phyloP scores from a whole-genome alignment of 1,140 invertebrate species.

The Homarus americanus region DNA sequence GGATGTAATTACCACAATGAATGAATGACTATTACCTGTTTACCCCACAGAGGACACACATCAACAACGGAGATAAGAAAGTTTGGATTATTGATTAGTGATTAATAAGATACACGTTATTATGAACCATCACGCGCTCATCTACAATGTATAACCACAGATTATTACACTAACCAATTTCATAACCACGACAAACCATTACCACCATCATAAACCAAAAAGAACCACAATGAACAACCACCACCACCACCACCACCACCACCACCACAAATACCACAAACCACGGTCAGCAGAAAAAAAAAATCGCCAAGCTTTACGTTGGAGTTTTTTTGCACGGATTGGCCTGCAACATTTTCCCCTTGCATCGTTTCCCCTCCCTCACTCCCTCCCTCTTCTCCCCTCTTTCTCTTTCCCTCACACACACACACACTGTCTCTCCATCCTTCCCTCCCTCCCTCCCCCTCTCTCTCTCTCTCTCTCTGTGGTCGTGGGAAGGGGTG shows the following conservation, averaged over 20 bases:
- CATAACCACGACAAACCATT: no score
- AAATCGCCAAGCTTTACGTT: slow-evolving; percentile 11
- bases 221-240: not conserved
- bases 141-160: no score
- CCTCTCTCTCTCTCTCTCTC: slow-evolving; percentile 27
- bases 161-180: no score
- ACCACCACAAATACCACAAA: slow-evolving; percentile 14
- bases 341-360: slow-evolving; percentile 47
- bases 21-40: no score
- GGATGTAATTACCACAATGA: no score
- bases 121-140: no score
- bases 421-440: slow-evolving; percentile 19
- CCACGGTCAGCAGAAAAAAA: slow-evolving; percentile 12
- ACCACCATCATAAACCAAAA: no score
- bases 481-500: slow-evolving; percentile 23
- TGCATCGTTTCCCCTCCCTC: not conserved
- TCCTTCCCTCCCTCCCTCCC: slow-evolving; percentile 3
- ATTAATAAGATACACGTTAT: no score
- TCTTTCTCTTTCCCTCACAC: slow-evolving; percentile 25
- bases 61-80: no score
- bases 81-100: no score
- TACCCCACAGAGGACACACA: no score
- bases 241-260: slow-evolving; percentile 17
- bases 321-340: slow-evolving; percentile 41
- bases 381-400: slow-evolving; percentile 7